A percentile compares a stretch with the other conserved stretches of the same genome.
phyloP scores from a whole-genome alignment of 2,797 vertebrate species.

The Enteromius anoplus region DNA sequence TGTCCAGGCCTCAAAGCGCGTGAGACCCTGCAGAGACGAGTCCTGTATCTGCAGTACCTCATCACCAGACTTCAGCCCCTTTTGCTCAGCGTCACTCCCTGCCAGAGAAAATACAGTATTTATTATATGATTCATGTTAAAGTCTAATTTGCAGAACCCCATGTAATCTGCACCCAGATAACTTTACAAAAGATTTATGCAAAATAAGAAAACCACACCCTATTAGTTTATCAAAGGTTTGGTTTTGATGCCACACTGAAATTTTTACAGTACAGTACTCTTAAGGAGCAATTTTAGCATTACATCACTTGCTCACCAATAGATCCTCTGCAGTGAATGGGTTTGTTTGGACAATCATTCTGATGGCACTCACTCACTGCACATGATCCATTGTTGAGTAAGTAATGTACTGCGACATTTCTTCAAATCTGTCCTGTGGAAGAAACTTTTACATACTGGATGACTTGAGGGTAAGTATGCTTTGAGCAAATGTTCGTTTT shows the following conservation, averaged over 20 bases:
- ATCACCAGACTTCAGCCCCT: conserved; percentile 83
- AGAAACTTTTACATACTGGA: not conserved
- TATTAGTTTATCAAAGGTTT: not conserved
- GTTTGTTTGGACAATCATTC: not conserved
- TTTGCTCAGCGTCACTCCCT: conserved; percentile 82
- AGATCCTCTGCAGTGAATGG: not conserved
- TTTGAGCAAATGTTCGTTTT: not conserved
- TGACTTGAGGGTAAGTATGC: not conserved
- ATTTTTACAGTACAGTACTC: not conserved
- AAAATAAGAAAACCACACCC: not conserved
- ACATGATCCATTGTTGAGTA: not conserved
- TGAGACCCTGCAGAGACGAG: conserved; percentile 80
- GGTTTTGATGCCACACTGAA: not conserved
- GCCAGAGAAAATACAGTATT: conserved; percentile 21
- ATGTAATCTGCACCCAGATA: not conserved
- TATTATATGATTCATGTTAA: not conserved
- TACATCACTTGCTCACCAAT: not conserved
- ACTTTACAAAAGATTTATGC: not conserved
- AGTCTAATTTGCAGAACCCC: not conserved
- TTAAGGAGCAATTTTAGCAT: not conserved
- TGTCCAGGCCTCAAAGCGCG: conserved; percentile 92
- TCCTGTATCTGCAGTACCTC: conserved; percentile 85
- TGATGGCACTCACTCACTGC: not conserved
- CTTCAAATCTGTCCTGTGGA: not conserved
- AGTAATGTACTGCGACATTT: not conserved